Base-by-base conservation (phyloP, 2,797 vertebrate species). In the Manis crassicaudata region DNA sequence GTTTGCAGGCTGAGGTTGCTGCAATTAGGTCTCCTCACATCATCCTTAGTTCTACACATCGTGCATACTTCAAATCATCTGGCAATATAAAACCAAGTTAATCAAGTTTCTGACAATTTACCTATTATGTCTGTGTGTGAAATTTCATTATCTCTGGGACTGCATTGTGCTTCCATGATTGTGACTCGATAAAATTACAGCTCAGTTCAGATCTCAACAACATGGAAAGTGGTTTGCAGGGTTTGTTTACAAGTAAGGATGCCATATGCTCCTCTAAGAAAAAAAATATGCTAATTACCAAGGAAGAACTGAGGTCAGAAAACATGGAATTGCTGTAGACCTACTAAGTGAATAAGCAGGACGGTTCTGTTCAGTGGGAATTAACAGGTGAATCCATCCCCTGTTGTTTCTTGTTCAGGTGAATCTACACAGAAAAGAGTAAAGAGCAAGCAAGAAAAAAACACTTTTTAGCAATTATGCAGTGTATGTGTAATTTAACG, bases 231-330 rank as follows among this genome's bases (percentile, higher is more conserved):
- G 54, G 86, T 97, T 97, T 93, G 63, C 92, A 94, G 91, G 70
- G 68, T 97, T 96, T 97, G 89, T 97, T 98, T 98, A 98, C 86
- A 97, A 97, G 81, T 88, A 94, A 86, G 43, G 9, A 87, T 97
- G 86, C 95, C 96, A 96, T 97, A 98, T 92, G 96, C 58, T 97
- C 83, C 62, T 88, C 58, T 97, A 96, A 93, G 80, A 54, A 92
- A 97, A 97, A 97, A 98, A 97, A 62, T 79, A 95, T 40, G 68
- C 73, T 97, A 97, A 96, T 98, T 98, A 94, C 70, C 93, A 92
- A 94, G 82, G 68, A 90, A 97, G 32, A 97, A 94, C 96, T 73
- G 65, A 92, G 85, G 92, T 82, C 70, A 75, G 88, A 96, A 97
- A 89, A 93, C 29, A 75, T 1, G 80, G 35, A 97, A 96, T 92